Evolutionary conservation across 2,113 vertebrate species (phyloP).

Genomic region (Callopanchax toddi): DNA sequence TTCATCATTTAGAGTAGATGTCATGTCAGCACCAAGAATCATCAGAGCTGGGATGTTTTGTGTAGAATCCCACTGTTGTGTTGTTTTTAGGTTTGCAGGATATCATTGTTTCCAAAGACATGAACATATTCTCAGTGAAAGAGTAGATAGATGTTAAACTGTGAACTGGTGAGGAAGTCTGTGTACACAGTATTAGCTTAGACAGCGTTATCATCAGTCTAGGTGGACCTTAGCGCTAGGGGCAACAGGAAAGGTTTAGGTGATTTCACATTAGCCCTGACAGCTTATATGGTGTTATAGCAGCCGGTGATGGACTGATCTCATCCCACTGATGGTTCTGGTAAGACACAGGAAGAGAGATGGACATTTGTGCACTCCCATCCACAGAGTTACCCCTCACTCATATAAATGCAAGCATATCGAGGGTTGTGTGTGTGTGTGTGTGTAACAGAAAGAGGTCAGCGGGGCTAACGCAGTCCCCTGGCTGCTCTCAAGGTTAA

Average conservation of each 20-base stretch:
- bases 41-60: too few relatives aligned
- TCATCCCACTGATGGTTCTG: slow-evolving; percentile 75
- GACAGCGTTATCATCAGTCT: slow-evolving; percentile 48
- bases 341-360: slow-evolving; percentile 57
- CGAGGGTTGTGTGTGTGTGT: slow-evolving; percentile 13
- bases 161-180: slow-evolving; percentile 19
- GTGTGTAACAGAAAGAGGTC: slow-evolving; percentile 57
- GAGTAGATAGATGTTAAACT: not conserved
- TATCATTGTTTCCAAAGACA: too few relatives aligned
- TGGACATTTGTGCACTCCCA: slow-evolving; percentile 21
- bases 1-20: not conserved
- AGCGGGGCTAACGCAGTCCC: slow-evolving; percentile 68
- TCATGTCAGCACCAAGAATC: not conserved
- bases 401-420: slow-evolving; percentile 62
- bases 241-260: slow-evolving; percentile 49
- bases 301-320: slow-evolving; percentile 76
- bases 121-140: too few relatives aligned
- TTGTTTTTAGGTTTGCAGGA: too few relatives aligned
- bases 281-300: slow-evolving; percentile 51
- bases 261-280: slow-evolving; percentile 54
- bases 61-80: too few relatives aligned
- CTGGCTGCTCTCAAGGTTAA: slow-evolving; percentile 77
- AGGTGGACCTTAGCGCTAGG: slow-evolving; percentile 49
- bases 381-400: slow-evolving; percentile 38
- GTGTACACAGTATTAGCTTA: slow-evolving; percentile 51